A percentile compares a stretch with the other conserved stretches of the same genome.
phyloP scores from a whole-genome alignment of 2,113 vertebrate species.

The Phalacrocorax aristotelis region DNA sequence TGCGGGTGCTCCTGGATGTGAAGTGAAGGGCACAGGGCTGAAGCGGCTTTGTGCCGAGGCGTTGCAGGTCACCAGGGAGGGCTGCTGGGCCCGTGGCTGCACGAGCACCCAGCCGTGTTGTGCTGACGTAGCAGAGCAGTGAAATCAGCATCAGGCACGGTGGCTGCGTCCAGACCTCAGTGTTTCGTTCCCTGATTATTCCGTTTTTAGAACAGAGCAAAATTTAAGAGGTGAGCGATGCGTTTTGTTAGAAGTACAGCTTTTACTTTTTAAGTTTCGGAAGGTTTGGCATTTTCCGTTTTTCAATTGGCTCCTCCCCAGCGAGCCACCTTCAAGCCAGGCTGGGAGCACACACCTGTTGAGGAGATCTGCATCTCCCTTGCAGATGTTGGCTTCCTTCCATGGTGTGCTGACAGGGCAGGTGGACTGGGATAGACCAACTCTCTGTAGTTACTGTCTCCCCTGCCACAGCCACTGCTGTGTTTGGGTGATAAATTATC shows the following conservation, averaged over 20 bases:
- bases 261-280: background rate
- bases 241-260: background rate
- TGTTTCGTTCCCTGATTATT: background rate
- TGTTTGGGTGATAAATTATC: background rate
- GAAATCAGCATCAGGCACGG: background rate
- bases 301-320: background rate
- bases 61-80: background rate
- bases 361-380: background rate
- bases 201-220: background rate
- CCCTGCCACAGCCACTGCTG: background rate
- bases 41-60: too few species aligned
- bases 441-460: background rate
- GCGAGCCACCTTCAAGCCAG: background rate
- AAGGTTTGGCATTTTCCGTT: background rate
- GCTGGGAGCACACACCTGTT: background rate
- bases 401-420: background rate
- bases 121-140: background rate
- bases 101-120: rapidly evolving
- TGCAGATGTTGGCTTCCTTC: background rate
- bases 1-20: background rate
- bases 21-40: background rate
- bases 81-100: background rate
- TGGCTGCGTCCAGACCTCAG: background rate
- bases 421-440: background rate
- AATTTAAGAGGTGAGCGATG: background rate